Percentiles rank a stretch among this genome's conserved stretches.
Evolutionary conservation across 2,888 invertebrate species (phyloP).

Genomic region (Horisme vitalbata): DNA sequence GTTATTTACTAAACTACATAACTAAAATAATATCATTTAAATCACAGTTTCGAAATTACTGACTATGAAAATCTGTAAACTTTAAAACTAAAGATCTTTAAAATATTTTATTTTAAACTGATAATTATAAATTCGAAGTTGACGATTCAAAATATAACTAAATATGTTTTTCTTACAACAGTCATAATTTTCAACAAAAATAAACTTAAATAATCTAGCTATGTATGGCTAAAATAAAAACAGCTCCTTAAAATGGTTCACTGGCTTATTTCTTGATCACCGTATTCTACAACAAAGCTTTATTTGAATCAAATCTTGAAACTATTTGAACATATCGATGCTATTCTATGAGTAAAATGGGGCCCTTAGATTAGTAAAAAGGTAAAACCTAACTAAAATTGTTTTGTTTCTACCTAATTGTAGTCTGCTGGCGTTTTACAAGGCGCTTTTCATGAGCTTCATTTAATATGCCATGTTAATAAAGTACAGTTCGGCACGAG

Average conservation of each 20-base stretch:
- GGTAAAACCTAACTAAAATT: conserved; percentile 14
- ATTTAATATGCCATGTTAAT: background rate
- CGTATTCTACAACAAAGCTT: conserved; percentile 16
- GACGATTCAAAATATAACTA: background rate
- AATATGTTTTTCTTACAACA: background rate
- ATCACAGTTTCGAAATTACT: conserved; percentile 44
- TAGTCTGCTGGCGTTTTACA: background rate
- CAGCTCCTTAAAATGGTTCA: conserved; percentile 4
- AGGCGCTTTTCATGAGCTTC: no score
- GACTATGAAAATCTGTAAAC: conserved; percentile 25
- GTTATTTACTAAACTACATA: conserved; percentile 24
- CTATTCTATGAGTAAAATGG: no score
- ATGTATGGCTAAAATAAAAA: conserved; percentile 17
- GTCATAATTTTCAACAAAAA: no score
- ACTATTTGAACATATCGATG: no score
- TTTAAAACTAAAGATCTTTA: no score
- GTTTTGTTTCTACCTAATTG: conserved; percentile 15
- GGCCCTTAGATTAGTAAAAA: no score
- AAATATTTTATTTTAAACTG: no score
- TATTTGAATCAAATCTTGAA: no score
- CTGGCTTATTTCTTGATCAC: conserved; percentile 15
- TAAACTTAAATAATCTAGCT: no score
- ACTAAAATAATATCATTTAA: conserved; percentile 36
- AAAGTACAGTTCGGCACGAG: no score
- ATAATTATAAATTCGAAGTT: conserved; percentile 18